These are phyloP conservation scores for Dichetophora obliterata DNA, from an alignment of 2,888 invertebrate species.

Conservation along the genomic window DNA sequence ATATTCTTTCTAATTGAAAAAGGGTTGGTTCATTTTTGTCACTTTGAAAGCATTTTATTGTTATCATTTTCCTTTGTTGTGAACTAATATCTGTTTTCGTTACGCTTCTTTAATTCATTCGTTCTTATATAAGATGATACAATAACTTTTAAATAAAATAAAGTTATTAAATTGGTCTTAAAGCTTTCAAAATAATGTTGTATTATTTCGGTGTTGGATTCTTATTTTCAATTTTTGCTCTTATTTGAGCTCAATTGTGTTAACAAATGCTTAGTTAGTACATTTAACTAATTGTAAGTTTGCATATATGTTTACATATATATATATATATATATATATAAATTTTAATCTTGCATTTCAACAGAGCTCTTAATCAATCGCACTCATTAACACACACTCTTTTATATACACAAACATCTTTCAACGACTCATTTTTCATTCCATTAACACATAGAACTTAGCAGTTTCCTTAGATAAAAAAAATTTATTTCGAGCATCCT, in stretches of 20 bases:
- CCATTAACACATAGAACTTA: too few relatives aligned
- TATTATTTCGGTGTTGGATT: conserved; percentile 11
- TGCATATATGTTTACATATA: background rate
- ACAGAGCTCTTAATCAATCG: background rate
- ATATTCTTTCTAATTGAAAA: too few relatives aligned
- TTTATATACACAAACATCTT: background rate
- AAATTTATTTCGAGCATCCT: too few relatives aligned
- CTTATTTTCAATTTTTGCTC: conserved; percentile 13
- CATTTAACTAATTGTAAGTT: conserved; percentile 22
- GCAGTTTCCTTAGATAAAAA: too few relatives aligned
- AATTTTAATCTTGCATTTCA: background rate
- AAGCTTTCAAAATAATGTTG: conserved; percentile 7
- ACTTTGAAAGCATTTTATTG: too few relatives aligned
- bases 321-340: too few relatives aligned
- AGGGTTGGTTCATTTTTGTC: too few relatives aligned
- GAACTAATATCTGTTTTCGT: too few relatives aligned
- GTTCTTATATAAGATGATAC: too few relatives aligned
- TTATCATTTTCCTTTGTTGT: too few relatives aligned
- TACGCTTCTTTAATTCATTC: too few relatives aligned
- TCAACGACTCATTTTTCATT: conserved; percentile 1
- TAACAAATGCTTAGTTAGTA: conserved; percentile 52
- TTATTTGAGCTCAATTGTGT: conserved; percentile 28
- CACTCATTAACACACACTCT: background rate
- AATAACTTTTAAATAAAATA: background rate
- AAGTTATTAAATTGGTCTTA: background rate